Percentiles rank a stretch among this genome's conserved stretches.
phyloP scores from a whole-genome alignment of 2,888 invertebrate genomes.

The Sepioteuthis lessoniana region DNA sequence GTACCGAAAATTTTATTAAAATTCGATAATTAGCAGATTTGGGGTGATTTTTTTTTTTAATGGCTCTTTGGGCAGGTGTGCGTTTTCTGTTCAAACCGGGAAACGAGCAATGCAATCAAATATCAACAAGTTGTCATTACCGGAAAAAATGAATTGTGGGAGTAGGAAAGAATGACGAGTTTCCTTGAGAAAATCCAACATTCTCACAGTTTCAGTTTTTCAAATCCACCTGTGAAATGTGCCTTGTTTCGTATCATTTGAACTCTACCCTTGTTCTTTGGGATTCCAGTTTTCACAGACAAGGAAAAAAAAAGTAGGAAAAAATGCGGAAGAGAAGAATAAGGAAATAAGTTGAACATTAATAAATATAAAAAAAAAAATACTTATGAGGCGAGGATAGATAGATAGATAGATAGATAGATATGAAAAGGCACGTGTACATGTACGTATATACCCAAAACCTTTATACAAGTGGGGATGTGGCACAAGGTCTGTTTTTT shows the following conservation, averaged over 20 bases:
- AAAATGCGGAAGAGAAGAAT: neutral
- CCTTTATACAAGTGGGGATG: too few relatives aligned
- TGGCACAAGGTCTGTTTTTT: too few relatives aligned
- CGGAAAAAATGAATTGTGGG: neutral
- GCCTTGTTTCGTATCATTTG: neutral
- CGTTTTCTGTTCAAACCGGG: too few relatives aligned
- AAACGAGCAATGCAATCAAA: neutral
- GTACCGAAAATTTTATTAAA: too few relatives aligned
- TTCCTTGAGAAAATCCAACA: neutral
- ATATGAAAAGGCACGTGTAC: neutral
- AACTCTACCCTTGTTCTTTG: neutral
- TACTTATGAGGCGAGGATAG: neutral
- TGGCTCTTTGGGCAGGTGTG: too few relatives aligned
- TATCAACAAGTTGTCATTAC: neutral
- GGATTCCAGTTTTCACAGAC: neutral
- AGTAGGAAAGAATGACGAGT: neutral
- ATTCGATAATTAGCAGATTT: too few relatives aligned
- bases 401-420: slow-evolving; percentile 33
- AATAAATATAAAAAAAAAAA: neutral
- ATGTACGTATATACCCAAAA: too few relatives aligned
- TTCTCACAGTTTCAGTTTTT: neutral
- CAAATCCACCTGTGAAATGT: neutral
- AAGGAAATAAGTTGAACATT: neutral
- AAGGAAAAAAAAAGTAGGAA: neutral
- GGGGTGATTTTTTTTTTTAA: too few relatives aligned